These are phyloP conservation scores for Olivierus martensii DNA, from an alignment of 1,140 invertebrate species.

Conservation along the genomic window DNA sequence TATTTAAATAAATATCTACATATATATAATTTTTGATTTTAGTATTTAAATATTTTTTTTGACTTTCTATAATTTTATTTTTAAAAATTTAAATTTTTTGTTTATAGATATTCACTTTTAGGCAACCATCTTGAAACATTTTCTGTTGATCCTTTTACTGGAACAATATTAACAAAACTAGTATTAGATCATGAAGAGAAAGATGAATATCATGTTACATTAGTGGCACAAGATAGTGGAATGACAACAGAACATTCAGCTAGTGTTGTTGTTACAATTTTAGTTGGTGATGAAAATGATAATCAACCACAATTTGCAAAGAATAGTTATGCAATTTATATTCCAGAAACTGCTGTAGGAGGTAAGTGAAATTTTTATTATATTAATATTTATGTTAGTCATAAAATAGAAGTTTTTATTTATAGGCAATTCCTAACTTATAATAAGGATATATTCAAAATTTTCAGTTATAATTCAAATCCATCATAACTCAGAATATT, in stretches of 20 bases:
- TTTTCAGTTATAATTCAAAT: too few species aligned
- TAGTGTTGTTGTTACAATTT: slow-evolving; percentile 58
- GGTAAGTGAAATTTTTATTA: slow-evolving; percentile 34
- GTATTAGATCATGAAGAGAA: slow-evolving; percentile 42
- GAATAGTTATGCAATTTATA: slow-evolving; percentile 53
- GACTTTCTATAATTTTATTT: not conserved
- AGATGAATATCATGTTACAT: slow-evolving; percentile 55
- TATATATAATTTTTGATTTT: too few species aligned
- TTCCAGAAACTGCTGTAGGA: slow-evolving; percentile 56
- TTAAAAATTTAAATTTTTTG: not conserved
- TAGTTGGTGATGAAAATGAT: slow-evolving; percentile 70
- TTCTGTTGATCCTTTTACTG: slow-evolving; percentile 19
- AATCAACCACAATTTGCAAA: slow-evolving; percentile 64
- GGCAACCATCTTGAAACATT: slow-evolving; percentile 15
- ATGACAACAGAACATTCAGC: slow-evolving; percentile 11
- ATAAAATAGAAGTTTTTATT: too few species aligned
- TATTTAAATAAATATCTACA: too few species aligned
- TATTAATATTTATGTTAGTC: too few species aligned
- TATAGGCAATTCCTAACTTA: too few species aligned
- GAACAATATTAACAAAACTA: slow-evolving; percentile 27
- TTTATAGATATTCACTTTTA: slow-evolving; percentile 10
- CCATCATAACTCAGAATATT: too few species aligned
- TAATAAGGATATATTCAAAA: too few species aligned
- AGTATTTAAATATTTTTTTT: too few species aligned
- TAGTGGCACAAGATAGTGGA: slow-evolving; percentile 75